Evolutionary conservation across 1,140 invertebrate species (phyloP), one percentile per base, ranked within the genome.

Genomic region (Achroia grisella): DNA sequence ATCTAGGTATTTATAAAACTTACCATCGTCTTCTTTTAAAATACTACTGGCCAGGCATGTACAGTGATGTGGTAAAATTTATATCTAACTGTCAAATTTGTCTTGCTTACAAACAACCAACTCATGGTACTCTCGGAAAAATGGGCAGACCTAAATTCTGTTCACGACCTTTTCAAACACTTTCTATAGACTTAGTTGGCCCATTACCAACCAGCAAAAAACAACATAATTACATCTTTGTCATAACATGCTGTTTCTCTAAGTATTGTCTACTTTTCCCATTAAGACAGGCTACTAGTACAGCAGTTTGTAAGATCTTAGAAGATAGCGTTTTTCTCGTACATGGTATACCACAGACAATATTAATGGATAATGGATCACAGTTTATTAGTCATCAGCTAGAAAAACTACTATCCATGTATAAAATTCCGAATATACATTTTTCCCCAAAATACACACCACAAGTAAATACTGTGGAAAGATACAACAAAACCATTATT

Each of bases 1-100:
- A 84, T 44, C 35, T 69, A 2, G 78, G 73, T 1, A 43, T 67
- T 0, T 62, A 69, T 8, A 82, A 81, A 44, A 80, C 75, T 1
- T 64, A 48, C 17, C 45, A 50, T 27, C 36, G 59, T 15, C 17
- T 66, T 6, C 10, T 31, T 8, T 17, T 63, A 8, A 27, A 13
- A 4, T 56, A 55, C 30, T 55, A 28, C 10, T 59, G 52, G 52
- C 56, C 60, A 23, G 37, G 30, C n/a, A 56, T 63, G 48, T 41
- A 59, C 15, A 11, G 8, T 34, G 41, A 71, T 6, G 52, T 66
- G 0, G 35, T 48, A 0, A 49, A 47, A 0, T 68, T 55, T 12
- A 35, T 52, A 0, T 10, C 17, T 39, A 28, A 17, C 1, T 39
- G 37, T 10, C n/a, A 3, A 27, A 43, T 10, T 3, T 43, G 32